Conservation (phyloP, 2,797 vertebrate genomes). For the Odontamblyopus lacepedii region DNA sequence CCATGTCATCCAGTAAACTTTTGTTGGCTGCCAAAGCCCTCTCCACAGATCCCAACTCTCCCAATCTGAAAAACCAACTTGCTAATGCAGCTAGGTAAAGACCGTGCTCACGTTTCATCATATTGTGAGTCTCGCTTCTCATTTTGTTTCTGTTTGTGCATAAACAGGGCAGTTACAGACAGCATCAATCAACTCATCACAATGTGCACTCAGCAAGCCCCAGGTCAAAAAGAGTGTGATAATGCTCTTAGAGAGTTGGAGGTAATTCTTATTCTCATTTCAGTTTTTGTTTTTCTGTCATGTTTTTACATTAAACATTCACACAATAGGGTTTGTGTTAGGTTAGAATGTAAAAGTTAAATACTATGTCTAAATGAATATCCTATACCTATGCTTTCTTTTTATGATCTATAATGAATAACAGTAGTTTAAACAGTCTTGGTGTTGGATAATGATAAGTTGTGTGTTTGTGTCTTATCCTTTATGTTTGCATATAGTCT, state of each 20-base stretch:
- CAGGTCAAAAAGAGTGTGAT: slow-evolving; percentile 96
- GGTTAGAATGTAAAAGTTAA: background rate
- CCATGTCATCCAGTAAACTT: slow-evolving; percentile 97
- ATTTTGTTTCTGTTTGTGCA: slow-evolving; percentile 23
- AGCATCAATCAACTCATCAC: slow-evolving; percentile 99
- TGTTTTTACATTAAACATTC: background rate
- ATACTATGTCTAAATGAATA: background rate
- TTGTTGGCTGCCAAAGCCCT: slow-evolving; percentile 92
- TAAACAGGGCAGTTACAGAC: slow-evolving; percentile 90
- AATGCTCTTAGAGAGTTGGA: slow-evolving; percentile 94
- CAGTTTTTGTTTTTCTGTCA: background rate
- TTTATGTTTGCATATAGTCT: slow-evolving; percentile 73
- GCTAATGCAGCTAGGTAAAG: slow-evolving; percentile 90
- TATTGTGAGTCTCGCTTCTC: background rate
- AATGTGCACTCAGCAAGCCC: slow-evolving; percentile 97
- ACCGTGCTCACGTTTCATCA: background rate
- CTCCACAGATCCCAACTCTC: slow-evolving; percentile 90
- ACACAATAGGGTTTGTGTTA: background rate
- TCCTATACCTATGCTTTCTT: background rate
- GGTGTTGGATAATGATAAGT: background rate
- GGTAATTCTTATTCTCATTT: slow-evolving; percentile 66
- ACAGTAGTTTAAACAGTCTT: too few species aligned
- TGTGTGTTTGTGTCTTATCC: slow-evolving; percentile 12
- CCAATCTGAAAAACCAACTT: slow-evolving; percentile 97
- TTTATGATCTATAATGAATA: too few species aligned